Conservation (phyloP, 1,140 invertebrate species). For the Sipha flava region DNA sequence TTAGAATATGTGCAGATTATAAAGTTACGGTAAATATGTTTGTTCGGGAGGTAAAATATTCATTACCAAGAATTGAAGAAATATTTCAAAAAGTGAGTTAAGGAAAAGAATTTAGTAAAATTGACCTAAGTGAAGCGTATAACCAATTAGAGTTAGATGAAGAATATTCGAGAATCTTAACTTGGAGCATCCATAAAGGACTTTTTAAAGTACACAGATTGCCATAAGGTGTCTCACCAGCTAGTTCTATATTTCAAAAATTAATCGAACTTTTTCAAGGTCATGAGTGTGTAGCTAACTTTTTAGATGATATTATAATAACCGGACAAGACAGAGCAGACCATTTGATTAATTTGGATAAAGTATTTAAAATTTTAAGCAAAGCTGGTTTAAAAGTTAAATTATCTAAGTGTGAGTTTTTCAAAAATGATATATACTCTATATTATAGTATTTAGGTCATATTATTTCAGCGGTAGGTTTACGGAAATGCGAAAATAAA, state of each 20-base stretch:
- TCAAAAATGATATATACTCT: not conserved
- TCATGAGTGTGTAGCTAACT: not conserved
- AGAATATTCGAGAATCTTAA: slow-evolving; percentile 38
- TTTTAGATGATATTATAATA: slow-evolving; percentile 31
- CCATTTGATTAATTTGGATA: not conserved
- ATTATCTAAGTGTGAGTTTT: not conserved
- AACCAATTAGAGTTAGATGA: slow-evolving; percentile 39
- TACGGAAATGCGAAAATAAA: slow-evolving; percentile 36
- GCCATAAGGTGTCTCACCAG: slow-evolving; percentile 39
- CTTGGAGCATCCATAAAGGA: slow-evolving; percentile 40
- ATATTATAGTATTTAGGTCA: not conserved
- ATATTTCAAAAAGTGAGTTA: not conserved
- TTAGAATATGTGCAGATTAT: not conserved
- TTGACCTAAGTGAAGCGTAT: slow-evolving; percentile 40
- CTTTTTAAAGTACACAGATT: slow-evolving; percentile 39
- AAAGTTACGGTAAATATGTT: not conserved
- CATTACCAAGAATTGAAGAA: not conserved
- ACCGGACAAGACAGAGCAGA: not conserved
- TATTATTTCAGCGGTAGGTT: not conserved
- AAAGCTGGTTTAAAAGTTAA: not conserved
- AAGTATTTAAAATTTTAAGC: not conserved
- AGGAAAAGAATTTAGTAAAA: slow-evolving; percentile 1
- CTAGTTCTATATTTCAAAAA: slow-evolving; percentile 38
- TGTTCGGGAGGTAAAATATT: not conserved
- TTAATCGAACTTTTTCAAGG: slow-evolving; percentile 37